Percentiles rank a stretch among this genome's conserved stretches.
Evolutionary conservation across 2,888 invertebrate genomes (phyloP).

Genomic region (Melieria picta): DNA sequence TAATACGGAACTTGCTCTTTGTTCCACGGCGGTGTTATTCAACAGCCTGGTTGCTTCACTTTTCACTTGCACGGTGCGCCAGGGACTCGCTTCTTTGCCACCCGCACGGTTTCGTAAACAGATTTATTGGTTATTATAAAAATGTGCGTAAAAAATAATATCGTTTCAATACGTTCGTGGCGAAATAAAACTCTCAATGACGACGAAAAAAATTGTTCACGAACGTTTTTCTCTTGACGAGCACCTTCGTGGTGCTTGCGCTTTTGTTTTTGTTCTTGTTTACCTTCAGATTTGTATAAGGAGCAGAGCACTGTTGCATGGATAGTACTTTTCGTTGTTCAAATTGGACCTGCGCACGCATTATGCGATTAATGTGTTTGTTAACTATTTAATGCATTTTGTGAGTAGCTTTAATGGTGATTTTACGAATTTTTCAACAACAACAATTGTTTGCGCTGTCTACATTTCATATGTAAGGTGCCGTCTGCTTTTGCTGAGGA

Average conservation of each 20-base stretch:
- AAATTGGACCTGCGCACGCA: too few species aligned
- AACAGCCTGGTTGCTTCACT: not conserved
- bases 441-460: too few species aligned
- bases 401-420: too few species aligned
- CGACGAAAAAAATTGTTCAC: not conserved
- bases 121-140: not conserved
- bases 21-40: not conserved
- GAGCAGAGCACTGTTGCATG: not conserved
- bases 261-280: constrained; percentile 2
- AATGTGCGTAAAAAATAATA: not conserved
- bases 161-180: not conserved
- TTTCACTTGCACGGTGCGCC: too few species aligned
- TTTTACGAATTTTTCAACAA: too few species aligned
- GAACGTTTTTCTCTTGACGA: not conserved
- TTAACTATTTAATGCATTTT: too few species aligned
- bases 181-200: not conserved
- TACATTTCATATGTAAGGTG: too few species aligned
- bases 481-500: not conserved
- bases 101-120: not conserved
- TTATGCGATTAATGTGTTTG: too few species aligned
- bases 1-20: not conserved
- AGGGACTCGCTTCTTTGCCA: too few species aligned
- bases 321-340: not conserved
- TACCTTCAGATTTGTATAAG: not conserved
- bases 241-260: not conserved